These are phyloP conservation scores for Chaetodon trifascialis DNA, from an alignment of 2,113 vertebrate species.

Conservation along the genomic window DNA sequence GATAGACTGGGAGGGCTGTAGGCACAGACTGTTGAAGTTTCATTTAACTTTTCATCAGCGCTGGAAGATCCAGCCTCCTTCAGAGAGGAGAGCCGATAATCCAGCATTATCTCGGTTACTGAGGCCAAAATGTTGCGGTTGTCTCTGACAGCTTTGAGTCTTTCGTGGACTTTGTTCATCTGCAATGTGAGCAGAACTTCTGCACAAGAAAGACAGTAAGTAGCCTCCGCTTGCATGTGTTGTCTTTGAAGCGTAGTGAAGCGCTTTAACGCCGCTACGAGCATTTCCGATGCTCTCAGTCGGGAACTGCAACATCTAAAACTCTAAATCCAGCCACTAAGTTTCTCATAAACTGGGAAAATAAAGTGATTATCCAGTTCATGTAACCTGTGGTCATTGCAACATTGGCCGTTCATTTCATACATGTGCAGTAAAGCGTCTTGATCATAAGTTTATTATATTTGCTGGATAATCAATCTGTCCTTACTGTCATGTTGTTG, in stretches of 20 bases:
- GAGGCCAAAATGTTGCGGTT: constrained; percentile 70
- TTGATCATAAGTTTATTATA: not conserved
- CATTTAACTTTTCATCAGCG: constrained; percentile 45
- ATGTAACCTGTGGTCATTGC: not conserved
- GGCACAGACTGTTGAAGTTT: constrained; percentile 18
- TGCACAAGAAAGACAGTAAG: constrained; percentile 83
- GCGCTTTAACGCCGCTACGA: not conserved
- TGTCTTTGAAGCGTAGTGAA: constrained; percentile 3
- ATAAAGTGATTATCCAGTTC: not conserved
- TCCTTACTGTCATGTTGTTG: not conserved
- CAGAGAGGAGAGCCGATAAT: constrained; percentile 27
- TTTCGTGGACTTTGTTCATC: constrained; percentile 80
- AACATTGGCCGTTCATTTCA: not conserved
- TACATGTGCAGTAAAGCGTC: not conserved
- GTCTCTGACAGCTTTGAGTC: constrained; percentile 70
- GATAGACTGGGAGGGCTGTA: constrained; percentile 49
- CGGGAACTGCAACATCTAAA: not conserved
- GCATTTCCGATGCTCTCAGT: not conserved
- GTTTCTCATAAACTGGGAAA: not conserved
- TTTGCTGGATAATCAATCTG: not conserved
- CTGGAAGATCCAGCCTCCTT: constrained; percentile 37
- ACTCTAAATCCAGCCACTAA: not conserved
- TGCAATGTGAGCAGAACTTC: constrained; percentile 70
- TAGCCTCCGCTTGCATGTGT: constrained; percentile 56
- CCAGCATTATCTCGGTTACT: constrained; percentile 31